These are phyloP conservation scores for Drymodes brunneopygia DNA, from an alignment of 2,113 vertebrate species.

Conservation along the genomic window DNA sequence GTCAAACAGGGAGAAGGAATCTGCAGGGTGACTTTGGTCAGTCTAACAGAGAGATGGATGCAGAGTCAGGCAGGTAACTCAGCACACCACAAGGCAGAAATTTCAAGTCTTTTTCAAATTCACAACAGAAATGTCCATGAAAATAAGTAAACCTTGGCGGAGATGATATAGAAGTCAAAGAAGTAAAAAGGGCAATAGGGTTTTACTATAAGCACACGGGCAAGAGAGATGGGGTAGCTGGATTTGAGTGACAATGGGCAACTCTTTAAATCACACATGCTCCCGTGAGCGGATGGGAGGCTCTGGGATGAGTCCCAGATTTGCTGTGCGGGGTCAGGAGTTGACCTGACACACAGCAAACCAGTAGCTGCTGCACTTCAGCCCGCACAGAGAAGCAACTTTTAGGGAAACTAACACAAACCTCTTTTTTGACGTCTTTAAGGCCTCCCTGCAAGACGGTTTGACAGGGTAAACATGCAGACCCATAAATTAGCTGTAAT, in stretches of 20 bases:
- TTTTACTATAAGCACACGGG: neutral
- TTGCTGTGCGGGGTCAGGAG: neutral
- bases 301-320: neutral
- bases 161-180: neutral
- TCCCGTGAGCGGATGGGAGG: neutral
- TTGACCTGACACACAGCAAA: neutral
- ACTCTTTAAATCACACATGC: accelerated
- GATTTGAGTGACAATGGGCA: neutral
- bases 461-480: conserved; percentile 19
- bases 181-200: neutral
- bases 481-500: conserved; percentile 41
- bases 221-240: neutral
- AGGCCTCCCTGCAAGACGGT: conserved; percentile 9
- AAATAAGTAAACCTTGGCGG: neutral
- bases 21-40: neutral
- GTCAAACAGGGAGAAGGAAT: neutral
- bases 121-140: accelerated
- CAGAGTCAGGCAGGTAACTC: neutral
- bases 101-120: neutral
- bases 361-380: neutral
- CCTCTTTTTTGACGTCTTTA: neutral
- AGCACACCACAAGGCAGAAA: neutral
- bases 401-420: neutral
- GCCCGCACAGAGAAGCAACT: accelerated
- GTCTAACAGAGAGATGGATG: neutral